Evolutionary conservation across 2,888 invertebrate genomes (phyloP).

Genomic region (Anagyrus pseudococci): DNA sequence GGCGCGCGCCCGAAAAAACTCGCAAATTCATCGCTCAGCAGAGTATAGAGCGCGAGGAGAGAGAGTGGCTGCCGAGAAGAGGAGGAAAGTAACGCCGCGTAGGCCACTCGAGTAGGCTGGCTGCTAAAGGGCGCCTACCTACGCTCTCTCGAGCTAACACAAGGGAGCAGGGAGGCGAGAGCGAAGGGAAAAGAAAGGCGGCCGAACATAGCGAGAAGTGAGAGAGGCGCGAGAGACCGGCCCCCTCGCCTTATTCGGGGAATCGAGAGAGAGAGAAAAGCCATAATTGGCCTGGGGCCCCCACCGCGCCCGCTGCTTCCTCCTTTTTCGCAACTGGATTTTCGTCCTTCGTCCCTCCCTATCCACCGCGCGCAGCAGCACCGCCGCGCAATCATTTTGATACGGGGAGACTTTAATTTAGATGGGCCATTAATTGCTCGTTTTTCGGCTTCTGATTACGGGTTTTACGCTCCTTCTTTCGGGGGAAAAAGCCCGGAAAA

Average conservation of each 20-base stretch:
- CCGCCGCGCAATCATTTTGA: constrained; percentile 33
- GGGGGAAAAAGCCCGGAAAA: too few species aligned
- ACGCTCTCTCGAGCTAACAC: constrained; percentile 22
- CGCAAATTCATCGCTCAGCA: constrained; percentile 50
- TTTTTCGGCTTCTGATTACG: too few species aligned
- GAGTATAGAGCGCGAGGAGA: too few species aligned
- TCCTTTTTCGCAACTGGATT: neutral
- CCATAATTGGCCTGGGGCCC: constrained; percentile 45
- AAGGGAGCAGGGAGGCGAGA: constrained; percentile 20
- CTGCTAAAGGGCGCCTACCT: too few species aligned
- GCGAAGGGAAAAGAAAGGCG: constrained; percentile 3
- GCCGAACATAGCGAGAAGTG: constrained; percentile 5
- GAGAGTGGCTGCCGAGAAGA: too few species aligned
- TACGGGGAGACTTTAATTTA: constrained; percentile 33
- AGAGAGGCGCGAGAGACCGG: constrained; percentile 25
- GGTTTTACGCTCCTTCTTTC: too few species aligned
- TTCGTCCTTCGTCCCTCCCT: too few species aligned
- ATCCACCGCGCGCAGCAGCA: too few species aligned
- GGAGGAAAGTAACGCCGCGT: too few species aligned
- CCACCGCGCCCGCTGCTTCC: neutral
- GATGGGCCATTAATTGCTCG: constrained; percentile 40
- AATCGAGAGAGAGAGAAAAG: constrained; percentile 25
- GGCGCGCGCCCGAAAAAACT: constrained; percentile 43
- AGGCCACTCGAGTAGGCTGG: too few species aligned
- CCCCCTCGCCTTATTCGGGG: neutral